A percentile compares a stretch with the other conserved stretches of the same genome.
These are phyloP conservation scores for Erpobdella octoculata DNA, from an alignment of 2,888 invertebrate genomes.

Conservation along the genomic window DNA sequence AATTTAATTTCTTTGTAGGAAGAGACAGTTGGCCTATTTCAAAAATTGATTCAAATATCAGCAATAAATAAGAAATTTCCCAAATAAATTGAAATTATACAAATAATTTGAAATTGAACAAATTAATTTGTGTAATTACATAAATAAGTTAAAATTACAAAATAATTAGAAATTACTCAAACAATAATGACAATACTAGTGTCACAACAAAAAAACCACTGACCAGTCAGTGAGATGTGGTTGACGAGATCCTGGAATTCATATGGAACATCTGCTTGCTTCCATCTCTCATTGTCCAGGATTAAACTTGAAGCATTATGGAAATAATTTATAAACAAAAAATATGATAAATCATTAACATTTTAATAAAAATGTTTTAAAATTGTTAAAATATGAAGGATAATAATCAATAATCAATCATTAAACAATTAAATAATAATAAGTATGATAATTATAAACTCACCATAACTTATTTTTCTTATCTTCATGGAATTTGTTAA, in stretches of 20 bases:
- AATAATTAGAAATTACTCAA: background rate
- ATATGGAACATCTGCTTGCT: constrained; percentile 77
- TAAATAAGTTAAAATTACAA: no score
- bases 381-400: background rate
- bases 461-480: constrained; percentile 70
- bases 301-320: constrained; percentile 62
- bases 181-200: background rate
- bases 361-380: background rate
- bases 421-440: background rate
- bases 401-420: background rate
- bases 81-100: no score
- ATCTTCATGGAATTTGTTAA: constrained; percentile 81
- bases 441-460: constrained; percentile 30
- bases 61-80: constrained; percentile 3
- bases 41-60: constrained; percentile 37
- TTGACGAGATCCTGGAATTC: constrained; percentile 79
- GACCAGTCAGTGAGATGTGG: constrained; percentile 56
- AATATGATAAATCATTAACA: no score
- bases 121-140: no score
- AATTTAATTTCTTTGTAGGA: constrained; percentile 43
- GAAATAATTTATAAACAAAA: no score
- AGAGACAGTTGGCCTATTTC: constrained; percentile 44
- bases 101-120: no score
- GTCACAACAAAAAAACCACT: background rate
- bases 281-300: constrained; percentile 86